A percentile compares a stretch with the other conserved stretches of the same genome.
Evolutionary conservation across 2,888 invertebrate genomes (phyloP).

Genomic region (Phymatocera aterrima): DNA sequence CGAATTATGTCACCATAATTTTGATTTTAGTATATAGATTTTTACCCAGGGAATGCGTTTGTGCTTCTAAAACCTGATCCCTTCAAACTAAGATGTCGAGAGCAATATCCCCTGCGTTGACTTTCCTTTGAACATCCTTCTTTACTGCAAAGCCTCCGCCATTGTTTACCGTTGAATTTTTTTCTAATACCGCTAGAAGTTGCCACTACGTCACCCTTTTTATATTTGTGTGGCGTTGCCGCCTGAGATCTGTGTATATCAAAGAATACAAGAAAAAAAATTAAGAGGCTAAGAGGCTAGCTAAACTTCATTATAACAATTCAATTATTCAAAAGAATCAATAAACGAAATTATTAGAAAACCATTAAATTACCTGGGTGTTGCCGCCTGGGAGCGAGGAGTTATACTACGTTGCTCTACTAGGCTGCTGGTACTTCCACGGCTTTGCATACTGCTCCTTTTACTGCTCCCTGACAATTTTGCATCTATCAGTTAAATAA

Average conservation of each 20-base stretch:
- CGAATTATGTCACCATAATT: background rate
- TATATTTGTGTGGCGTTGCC: conserved; percentile 95
- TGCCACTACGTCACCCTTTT: conserved; percentile 97
- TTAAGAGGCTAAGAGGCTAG: conserved; percentile 5
- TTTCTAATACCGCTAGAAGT: conserved; percentile 97
- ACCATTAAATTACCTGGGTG: conserved; percentile 81
- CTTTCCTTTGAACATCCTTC: conserved; percentile 98
- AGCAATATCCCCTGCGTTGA: conserved; percentile 97
- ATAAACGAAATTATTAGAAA: background rate
- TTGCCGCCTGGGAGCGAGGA: conserved; percentile 93
- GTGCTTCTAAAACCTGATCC: conserved; percentile 76
- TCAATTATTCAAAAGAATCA: background rate
- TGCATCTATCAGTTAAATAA: conserved; percentile 77
- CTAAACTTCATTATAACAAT: background rate
- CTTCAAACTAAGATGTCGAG: conserved; percentile 94
- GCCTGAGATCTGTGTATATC: conserved; percentile 85
- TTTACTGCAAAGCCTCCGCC: conserved; percentile 97
- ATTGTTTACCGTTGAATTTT: conserved; percentile 99
- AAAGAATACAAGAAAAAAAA: conserved; percentile 24
- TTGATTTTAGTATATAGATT: background rate
- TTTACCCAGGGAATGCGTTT: conserved; percentile 67
- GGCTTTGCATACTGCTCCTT: conserved; percentile 92
- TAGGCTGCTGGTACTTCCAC: conserved; percentile 93
- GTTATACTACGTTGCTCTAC: conserved; percentile 89
- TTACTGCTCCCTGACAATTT: conserved; percentile 89